Evolutionary conservation across 2,113 vertebrate genomes (phyloP), one percentile per base, ranked within the genome.

Genomic region (Alouatta palliata): DNA sequence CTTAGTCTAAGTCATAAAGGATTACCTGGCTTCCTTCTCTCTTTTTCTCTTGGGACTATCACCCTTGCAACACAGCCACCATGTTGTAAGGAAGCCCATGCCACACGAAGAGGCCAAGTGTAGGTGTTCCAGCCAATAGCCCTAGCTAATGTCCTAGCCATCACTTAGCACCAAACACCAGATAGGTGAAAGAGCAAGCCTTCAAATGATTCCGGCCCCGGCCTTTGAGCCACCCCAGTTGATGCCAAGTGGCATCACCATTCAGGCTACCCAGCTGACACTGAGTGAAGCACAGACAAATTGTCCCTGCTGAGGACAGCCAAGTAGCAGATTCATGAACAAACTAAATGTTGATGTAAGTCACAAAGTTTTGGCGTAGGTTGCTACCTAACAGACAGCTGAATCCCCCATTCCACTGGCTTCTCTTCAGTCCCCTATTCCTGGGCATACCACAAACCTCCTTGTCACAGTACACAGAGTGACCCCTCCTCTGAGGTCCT

Each of bases 11-110:
- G 32, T 82, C 79, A 45, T 37, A 58, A 73, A 68, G 54, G 56
- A 68, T 87, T 58, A 30, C 40, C 47, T 1, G 56, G 30, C 66
- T 66, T 84, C 45, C 77, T 45, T 47, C 61, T 25, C 58, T 92
- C 16, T 85, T 64, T 77, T 68, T 89, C 77, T 77, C 77, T 76
- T 66, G 80, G 30, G 58, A 92, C 61, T n/a, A 13, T 77, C 61
- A 43, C 45, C 45, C 75, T 77, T 81, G 61, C 90, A 76, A 87
- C 37, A 49, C 76, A 95, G 82, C 76, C 73, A 83, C 81, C 81
- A 14, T 70, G 87, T 85, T 80, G 21, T 71, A 76, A 82, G 68
- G 90, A 95, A 82, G 80, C 71, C 95, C 73, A 70, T 56, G 54
- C 56, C 73, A 90, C 85, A 21, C 19, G 80, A 85, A 91, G 61